These are phyloP conservation scores for Acanthornis magna DNA, from an alignment of 2,797 vertebrate species.

Conservation along the genomic window DNA sequence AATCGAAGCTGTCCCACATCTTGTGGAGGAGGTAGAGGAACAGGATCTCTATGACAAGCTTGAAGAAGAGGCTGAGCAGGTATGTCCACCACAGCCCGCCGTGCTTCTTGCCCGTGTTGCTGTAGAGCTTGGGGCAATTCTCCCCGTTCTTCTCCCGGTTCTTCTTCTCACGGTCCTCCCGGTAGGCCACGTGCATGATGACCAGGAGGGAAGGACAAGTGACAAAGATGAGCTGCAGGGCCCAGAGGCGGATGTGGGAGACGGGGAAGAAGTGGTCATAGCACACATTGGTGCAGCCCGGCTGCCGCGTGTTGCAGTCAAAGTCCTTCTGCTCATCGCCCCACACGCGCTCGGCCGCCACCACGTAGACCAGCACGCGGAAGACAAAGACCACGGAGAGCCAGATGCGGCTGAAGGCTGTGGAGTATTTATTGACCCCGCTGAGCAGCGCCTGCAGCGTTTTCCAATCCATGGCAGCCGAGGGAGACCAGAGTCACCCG, in stretches of 20 bases:
- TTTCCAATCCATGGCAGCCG: slow-evolving; percentile 92
- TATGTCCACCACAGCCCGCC: slow-evolving; percentile 99
- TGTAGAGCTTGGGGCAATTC: slow-evolving; percentile 82
- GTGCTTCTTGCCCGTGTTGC: slow-evolving; percentile 89
- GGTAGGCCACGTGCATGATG: slow-evolving; percentile 95
- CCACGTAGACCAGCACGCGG: slow-evolving; percentile 94
- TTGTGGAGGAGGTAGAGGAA: slow-evolving; percentile 94
- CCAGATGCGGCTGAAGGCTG: slow-evolving; percentile 93
- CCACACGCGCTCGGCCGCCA: slow-evolving; percentile 95
- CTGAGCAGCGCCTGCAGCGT: slow-evolving; percentile 90
- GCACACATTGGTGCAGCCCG: slow-evolving; percentile 93
- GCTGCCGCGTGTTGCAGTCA: slow-evolving; percentile 95
- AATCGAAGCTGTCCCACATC: slow-evolving; percentile 90
- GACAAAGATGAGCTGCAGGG: slow-evolving; percentile 97
- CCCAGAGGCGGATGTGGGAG: slow-evolving; percentile 98
- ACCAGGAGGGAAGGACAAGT: slow-evolving; percentile 95
- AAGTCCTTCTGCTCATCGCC: slow-evolving; percentile 97
- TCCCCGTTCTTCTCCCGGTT: slow-evolving; percentile 81
- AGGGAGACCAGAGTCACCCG: neutral
- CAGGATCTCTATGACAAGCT: slow-evolving; percentile 85
- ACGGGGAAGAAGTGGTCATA: slow-evolving; percentile 93
- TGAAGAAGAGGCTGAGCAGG: slow-evolving; percentile 89
- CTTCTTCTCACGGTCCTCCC: slow-evolving; percentile 89
- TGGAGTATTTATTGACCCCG: slow-evolving; percentile 96
- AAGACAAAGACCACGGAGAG: slow-evolving; percentile 97